phyloP scores from a whole-genome alignment of 2,888 invertebrate species.

The Atherix ibis region DNA sequence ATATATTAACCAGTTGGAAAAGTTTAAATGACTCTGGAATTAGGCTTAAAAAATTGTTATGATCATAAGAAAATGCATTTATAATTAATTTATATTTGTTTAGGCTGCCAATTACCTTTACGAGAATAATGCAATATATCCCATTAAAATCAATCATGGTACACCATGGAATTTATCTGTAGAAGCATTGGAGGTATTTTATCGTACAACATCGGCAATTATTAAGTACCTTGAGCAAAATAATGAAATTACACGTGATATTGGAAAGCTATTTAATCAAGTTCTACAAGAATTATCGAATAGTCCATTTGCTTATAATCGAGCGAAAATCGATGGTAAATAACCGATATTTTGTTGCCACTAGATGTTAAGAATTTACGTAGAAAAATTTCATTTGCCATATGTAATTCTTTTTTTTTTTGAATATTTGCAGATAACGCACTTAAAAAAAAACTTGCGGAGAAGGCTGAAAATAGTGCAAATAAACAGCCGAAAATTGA shows the following conservation, averaged over 20 bases:
- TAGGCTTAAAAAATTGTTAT: too few species aligned
- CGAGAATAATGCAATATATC: conserved; percentile 69
- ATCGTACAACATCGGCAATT: conserved; percentile 76
- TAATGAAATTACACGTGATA: conserved; percentile 43
- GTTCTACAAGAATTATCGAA: conserved; percentile 30
- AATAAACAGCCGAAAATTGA: conserved; percentile 14
- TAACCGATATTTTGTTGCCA: background rate
- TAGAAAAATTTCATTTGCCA: too few species aligned
- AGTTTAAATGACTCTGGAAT: too few species aligned
- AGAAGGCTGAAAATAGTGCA: conserved; percentile 17
- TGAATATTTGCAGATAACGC: conserved; percentile 17
- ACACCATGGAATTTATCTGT: conserved; percentile 69
- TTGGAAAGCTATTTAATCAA: conserved; percentile 41
- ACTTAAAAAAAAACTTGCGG: conserved; percentile 17
- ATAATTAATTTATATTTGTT: background rate
- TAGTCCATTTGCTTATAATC: conserved; percentile 36
- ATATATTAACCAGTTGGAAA: too few species aligned
- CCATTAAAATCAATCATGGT: conserved; percentile 70
- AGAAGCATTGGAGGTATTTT: conserved; percentile 75
- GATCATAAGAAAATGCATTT: too few species aligned
- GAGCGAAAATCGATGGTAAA: conserved; percentile 30
- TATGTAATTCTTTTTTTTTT: background rate
- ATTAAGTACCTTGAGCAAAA: conserved; percentile 69
- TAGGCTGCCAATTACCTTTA: conserved; percentile 61
- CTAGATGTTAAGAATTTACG: background rate